Percentiles rank a stretch among this genome's conserved stretches.
Evolutionary conservation across 2,797 vertebrate genomes (phyloP).

Genomic region (Pseudotriccus pelzelni): DNA sequence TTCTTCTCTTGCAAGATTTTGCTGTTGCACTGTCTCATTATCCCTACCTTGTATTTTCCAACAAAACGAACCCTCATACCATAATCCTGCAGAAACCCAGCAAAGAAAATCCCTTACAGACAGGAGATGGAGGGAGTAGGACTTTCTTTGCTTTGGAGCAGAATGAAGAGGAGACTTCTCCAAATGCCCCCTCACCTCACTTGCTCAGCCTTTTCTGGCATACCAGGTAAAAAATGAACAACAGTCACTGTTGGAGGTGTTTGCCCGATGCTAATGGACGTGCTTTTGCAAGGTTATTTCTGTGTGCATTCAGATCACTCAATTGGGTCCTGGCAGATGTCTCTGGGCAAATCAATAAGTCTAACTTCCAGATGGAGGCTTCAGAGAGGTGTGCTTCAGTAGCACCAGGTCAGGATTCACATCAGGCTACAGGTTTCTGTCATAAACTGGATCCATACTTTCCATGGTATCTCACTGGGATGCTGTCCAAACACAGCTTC

Average conservation of each 20-base stretch:
- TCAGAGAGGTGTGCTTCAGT: not conserved
- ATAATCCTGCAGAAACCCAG: not conserved
- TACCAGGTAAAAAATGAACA: not conserved
- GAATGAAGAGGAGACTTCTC: not conserved
- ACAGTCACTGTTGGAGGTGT: not conserved
- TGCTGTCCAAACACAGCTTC: not conserved
- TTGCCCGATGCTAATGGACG: not conserved
- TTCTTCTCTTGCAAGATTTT: not conserved
- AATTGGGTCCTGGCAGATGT: not conserved
- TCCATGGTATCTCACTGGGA: not conserved
- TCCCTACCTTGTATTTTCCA: not conserved
- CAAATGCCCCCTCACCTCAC: not conserved
- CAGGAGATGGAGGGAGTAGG: not conserved
- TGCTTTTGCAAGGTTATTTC: not conserved
- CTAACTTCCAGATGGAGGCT: not conserved
- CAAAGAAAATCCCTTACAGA: not conserved
- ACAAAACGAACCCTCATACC: not conserved
- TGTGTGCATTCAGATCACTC: not conserved
- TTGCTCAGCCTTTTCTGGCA: not conserved
- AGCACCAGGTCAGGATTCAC: not conserved
- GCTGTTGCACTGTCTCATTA: not conserved
- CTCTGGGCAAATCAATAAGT: not conserved
- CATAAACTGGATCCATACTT: not conserved
- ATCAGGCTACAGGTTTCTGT: not conserved
- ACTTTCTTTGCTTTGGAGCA: not conserved